phyloP scores from a whole-genome alignment of 2,113 vertebrate species.

The Brienomyrus longianalis region DNA sequence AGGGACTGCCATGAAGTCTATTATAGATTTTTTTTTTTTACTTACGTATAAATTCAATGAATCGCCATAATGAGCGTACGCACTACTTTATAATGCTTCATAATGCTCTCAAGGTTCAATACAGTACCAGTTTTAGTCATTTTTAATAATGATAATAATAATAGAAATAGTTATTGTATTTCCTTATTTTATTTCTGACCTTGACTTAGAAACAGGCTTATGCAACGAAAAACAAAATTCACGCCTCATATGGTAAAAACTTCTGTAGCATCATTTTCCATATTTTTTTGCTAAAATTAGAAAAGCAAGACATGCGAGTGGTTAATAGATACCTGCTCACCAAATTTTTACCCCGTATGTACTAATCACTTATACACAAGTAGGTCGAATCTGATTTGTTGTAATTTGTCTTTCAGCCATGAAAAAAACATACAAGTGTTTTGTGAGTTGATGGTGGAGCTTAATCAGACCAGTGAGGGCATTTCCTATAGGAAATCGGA shows the following conservation, averaged over 20 bases:
- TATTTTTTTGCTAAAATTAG: background rate
- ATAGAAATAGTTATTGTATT: background rate
- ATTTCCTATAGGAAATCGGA: constrained; percentile 38
- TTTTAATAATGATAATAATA: background rate
- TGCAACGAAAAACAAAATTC: background rate
- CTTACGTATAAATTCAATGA: background rate
- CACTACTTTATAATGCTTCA: background rate
- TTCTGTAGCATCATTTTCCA: background rate
- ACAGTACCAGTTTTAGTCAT: background rate
- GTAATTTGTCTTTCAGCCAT: constrained; percentile 53
- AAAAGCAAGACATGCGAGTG: background rate
- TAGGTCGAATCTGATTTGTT: background rate
- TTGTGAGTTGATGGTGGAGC: constrained; percentile 29
- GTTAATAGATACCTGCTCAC: background rate
- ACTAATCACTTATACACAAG: background rate
- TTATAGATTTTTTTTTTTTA: background rate
- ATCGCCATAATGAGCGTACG: no score
- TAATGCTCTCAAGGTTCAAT: background rate
- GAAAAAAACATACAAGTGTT: constrained; percentile 24
- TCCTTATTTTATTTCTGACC: background rate
- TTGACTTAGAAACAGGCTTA: background rate
- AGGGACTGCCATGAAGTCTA: no score
- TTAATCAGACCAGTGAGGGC: constrained; percentile 28
- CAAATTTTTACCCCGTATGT: background rate
- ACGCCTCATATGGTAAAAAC: background rate